A percentile compares a stretch with the other conserved stretches of the same genome.
Evolutionary conservation across 1,140 invertebrate species (phyloP).

Genomic region (Ladona fulva): DNA sequence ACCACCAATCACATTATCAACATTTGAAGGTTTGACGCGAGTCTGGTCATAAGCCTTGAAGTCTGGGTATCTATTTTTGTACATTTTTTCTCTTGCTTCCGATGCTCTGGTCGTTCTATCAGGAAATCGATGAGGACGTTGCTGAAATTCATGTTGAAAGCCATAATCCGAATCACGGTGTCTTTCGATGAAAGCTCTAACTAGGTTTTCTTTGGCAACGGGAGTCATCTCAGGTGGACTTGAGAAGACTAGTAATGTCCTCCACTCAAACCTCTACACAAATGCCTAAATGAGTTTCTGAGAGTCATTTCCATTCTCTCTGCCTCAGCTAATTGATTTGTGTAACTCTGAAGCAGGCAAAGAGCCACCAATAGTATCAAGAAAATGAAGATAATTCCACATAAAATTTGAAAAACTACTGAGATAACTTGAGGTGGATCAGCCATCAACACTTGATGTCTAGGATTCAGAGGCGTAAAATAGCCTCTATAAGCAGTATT

Average conservation of each 20-base stretch:
- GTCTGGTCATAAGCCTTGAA: constrained; percentile 92
- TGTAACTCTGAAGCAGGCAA: constrained; percentile 61
- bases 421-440: constrained; percentile 25
- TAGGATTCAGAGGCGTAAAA: constrained; percentile 43
- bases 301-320: constrained; percentile 69
- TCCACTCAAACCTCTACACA: constrained; percentile 51
- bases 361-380: constrained; percentile 54
- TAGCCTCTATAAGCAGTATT: constrained; percentile 47
- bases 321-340: constrained; percentile 56
- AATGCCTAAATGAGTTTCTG: constrained; percentile 51
- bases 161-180: constrained; percentile 80
- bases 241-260: constrained; percentile 51
- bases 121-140: constrained; percentile 74
- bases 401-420: constrained; percentile 39
- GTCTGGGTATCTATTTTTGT: constrained; percentile 80
- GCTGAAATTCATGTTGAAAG: constrained; percentile 76
- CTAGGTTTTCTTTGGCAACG: constrained; percentile 57
- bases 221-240: constrained; percentile 74
- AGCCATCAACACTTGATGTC: constrained; percentile 29
- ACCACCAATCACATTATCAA: constrained; percentile 65
- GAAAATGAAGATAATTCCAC: constrained; percentile 54
- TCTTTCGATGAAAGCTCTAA: constrained; percentile 63
- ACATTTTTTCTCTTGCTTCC: constrained; percentile 76
- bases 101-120: constrained; percentile 79
- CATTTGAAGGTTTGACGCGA: constrained; percentile 63